These are phyloP conservation scores for Lithophane socia DNA, from an alignment of 2,888 invertebrate species.

Conservation along the genomic window DNA sequence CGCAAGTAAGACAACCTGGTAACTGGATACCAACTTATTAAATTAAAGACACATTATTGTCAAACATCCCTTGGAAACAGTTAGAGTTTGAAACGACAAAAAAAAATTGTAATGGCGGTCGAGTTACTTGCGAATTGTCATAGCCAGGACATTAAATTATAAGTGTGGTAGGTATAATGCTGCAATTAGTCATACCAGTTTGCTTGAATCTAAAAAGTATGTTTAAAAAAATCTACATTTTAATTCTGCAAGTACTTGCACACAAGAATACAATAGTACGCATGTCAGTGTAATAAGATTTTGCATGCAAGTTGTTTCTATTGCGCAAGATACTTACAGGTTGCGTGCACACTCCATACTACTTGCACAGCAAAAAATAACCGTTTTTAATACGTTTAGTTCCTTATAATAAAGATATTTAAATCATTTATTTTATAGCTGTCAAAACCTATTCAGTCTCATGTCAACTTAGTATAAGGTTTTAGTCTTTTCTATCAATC, in stretches of 20 bases:
- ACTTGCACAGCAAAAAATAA: neutral
- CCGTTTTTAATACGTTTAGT: neutral
- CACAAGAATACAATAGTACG: neutral
- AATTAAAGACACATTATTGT: neutral
- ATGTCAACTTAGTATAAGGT: too few relatives aligned
- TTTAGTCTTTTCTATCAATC: neutral
- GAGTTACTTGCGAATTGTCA: slow-evolving; percentile 7
- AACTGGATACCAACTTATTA: neutral
- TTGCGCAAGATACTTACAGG: neutral
- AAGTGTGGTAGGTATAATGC: neutral
- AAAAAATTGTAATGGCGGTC: neutral
- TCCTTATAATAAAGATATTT: neutral
- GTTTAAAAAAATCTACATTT: too few relatives aligned
- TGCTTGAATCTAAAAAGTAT: neutral
- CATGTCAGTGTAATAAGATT: neutral
- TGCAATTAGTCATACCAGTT: slow-evolving; percentile 22
- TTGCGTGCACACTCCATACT: neutral
- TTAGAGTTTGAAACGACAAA: neutral
- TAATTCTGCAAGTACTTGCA: slow-evolving; percentile 13
- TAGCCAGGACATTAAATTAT: neutral
- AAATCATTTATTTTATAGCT: neutral
- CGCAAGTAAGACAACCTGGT: slow-evolving; percentile 1
- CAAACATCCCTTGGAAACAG: too few relatives aligned
- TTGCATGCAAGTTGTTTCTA: neutral
- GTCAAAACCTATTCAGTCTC: neutral